Evolutionary conservation across 2,888 invertebrate genomes (phyloP).

Genomic region (Phlogophora meticulosa): DNA sequence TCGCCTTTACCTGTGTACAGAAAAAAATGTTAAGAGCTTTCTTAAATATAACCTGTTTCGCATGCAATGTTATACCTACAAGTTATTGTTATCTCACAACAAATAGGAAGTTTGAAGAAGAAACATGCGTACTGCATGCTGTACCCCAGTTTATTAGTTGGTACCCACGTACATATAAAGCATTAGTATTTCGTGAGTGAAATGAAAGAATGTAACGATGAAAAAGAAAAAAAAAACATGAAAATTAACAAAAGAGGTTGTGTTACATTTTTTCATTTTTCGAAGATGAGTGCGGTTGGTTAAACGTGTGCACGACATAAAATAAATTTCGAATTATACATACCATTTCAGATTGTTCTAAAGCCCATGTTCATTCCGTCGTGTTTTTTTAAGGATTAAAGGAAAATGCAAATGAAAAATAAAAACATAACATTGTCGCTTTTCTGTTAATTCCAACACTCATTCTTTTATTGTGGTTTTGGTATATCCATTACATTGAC

Average conservation of each 20-base stretch:
- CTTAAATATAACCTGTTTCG: conserved; percentile 20
- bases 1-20: conserved; percentile 79
- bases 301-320: conserved; percentile 84
- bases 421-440: conserved; percentile 81
- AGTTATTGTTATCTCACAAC: conserved; percentile 89
- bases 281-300: conserved; percentile 86
- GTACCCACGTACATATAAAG: conserved; percentile 74
- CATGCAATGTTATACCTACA: conserved; percentile 66
- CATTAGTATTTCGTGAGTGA: conserved; percentile 76
- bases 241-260: background rate
- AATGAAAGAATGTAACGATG: conserved; percentile 71
- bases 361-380: conserved; percentile 73
- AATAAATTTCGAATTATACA: conserved; percentile 86
- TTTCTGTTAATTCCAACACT: conserved; percentile 91
- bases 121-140: conserved; percentile 80
- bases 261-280: conserved; percentile 77
- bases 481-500: conserved; percentile 85
- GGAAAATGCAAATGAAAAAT: conserved; percentile 79
- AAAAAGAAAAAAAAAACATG: background rate
- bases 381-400: conserved; percentile 76
- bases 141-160: conserved; percentile 72
- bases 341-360: conserved; percentile 83
- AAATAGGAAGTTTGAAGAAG: conserved; percentile 84
- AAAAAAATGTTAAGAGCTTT: conserved; percentile 51
- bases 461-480: conserved; percentile 91